Evolutionary conservation across 2,797 vertebrate genomes (phyloP), one percentile per base, ranked within the genome.

Genomic region (Enteromius anoplus): DNA sequence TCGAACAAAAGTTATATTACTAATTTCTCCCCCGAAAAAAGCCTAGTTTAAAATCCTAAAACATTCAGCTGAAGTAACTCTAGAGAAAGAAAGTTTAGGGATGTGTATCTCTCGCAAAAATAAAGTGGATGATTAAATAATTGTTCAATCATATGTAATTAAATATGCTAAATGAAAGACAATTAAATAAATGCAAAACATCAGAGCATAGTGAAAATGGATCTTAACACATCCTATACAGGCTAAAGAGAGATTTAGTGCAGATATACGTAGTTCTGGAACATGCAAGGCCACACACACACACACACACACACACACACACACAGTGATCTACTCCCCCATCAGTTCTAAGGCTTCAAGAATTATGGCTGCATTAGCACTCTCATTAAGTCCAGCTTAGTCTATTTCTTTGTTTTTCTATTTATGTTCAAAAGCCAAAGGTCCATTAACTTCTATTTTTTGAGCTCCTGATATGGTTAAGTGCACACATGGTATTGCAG

Each of bases 401-500:
- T 47, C 70, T 79, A 29, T 68, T 37, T 77, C 19, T 37, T 40
- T 53, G 70, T 70, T 76, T 64, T 34, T 68, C 37, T 45, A 76
- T 62, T 62, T 45, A 68, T 80, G 78, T 70, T 55, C 11, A 70
- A 58, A 70, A 71, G 68, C 49, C 66, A 71, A 58, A 71, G 66
- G 49, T 62, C 51, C 23, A 71, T 80, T 60, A 62, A 71, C 53
- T 62, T 70, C 53, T 80, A 47, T 64, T 72, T 37, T 80, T 15
- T 81, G 69, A 62, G 79, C 69, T 73, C 40, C 11, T 81, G 78
- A 69, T 80, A 42, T 71, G 51, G 78, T 71, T 60, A 80, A 80
- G 40, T 80, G 78, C 37, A 60, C 66, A 71, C 37, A 32, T 37
- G 23, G 7, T 37, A 64, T 34, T 71, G 40, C 53, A 49, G 32